A percentile compares a stretch with the other conserved stretches of the same genome.
Conservation (phyloP, 2,113 vertebrate genomes). For the Macrotus californicus region DNA sequence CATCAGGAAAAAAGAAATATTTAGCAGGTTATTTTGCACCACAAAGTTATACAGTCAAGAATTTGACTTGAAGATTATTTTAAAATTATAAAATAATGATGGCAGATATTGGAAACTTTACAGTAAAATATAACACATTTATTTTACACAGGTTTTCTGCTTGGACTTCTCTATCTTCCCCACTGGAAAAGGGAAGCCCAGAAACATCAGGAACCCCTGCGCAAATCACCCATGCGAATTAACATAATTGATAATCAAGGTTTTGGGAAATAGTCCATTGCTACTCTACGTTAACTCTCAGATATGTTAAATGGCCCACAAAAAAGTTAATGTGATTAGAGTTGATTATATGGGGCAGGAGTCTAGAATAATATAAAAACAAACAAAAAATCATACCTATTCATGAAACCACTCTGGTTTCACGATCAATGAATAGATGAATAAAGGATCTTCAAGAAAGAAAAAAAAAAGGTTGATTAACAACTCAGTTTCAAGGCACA, state of each 20-base stretch:
- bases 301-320: background rate
- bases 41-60: background rate
- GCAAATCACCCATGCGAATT: background rate
- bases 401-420: background rate
- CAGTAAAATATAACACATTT: background rate
- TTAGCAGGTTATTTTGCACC: background rate
- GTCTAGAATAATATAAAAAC: background rate
- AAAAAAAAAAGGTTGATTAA: background rate
- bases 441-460: background rate
- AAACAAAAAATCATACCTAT: background rate
- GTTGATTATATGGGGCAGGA: background rate
- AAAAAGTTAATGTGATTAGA: background rate
- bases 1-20: background rate
- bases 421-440: background rate
- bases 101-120: background rate
- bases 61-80: background rate
- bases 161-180: background rate
- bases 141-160: background rate
- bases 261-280: background rate
- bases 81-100: background rate
- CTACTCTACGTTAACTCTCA: background rate
- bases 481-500: background rate
- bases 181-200: background rate
- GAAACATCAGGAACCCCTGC: background rate
- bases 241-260: background rate